These are phyloP conservation scores for Epinotia ramella DNA, from an alignment of 2,888 invertebrate genomes.

Conservation along the genomic window DNA sequence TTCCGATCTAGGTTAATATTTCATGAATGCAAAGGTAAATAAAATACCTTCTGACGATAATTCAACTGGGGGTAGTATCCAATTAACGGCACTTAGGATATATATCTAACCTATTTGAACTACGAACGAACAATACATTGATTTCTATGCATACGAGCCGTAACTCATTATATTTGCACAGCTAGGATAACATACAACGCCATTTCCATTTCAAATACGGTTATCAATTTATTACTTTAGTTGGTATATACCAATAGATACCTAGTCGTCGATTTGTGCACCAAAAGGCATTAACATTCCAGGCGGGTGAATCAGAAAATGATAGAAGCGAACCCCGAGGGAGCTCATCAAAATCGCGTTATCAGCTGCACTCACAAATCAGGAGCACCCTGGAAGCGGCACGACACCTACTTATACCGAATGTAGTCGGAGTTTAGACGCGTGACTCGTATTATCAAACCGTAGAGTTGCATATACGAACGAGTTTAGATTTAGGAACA, in stretches of 20 bases:
- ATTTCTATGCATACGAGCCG: not conserved
- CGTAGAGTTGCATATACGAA: constrained; percentile 39
- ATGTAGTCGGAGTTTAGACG: constrained; percentile 17
- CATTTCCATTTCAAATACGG: constrained; percentile 27
- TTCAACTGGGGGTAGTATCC: too few species aligned
- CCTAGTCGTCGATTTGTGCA: constrained; percentile 44
- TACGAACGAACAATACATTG: too few species aligned
- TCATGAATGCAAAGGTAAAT: too few species aligned
- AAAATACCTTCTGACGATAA: too few species aligned
- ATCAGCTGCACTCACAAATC: constrained; percentile 64
- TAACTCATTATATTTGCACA: not conserved
- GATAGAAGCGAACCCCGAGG: constrained; percentile 49
- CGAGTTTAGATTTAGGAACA: constrained; percentile 47
- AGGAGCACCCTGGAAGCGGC: constrained; percentile 50
- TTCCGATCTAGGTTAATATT: too few species aligned
- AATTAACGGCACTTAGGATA: too few species aligned
- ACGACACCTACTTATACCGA: constrained; percentile 49
- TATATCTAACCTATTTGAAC: too few species aligned
- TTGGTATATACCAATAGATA: constrained; percentile 38
- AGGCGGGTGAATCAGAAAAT: constrained; percentile 46
- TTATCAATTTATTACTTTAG: constrained; percentile 42
- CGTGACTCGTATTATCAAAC: constrained; percentile 49
- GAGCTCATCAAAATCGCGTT: constrained; percentile 72
- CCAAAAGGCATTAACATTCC: constrained; percentile 45
- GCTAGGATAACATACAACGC: constrained; percentile 13